Conservation (phyloP, 2,888 invertebrate species). For the Agrochola lota region DNA sequence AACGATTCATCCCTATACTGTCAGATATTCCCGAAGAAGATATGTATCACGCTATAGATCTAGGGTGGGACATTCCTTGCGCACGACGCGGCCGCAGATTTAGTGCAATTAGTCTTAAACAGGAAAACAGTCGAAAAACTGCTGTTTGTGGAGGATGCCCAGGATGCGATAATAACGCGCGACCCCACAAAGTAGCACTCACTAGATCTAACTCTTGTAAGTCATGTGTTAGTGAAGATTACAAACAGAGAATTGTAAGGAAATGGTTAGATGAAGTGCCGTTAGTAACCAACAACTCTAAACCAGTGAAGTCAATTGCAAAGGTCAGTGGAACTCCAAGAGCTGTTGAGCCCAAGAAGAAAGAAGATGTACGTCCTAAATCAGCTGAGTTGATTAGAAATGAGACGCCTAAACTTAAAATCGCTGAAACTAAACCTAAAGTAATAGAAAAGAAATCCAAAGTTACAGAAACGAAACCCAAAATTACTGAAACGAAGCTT, state of each 20-base stretch:
- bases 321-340: slow-evolving; percentile 86
- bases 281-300: slow-evolving; percentile 71
- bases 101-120: slow-evolving; percentile 91
- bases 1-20: slow-evolving; percentile 94
- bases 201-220: slow-evolving; percentile 89
- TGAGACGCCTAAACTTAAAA: slow-evolving; percentile 59
- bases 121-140: slow-evolving; percentile 91
- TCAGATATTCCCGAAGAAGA: slow-evolving; percentile 96
- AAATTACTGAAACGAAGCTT: slow-evolving; percentile 48
- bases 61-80: slow-evolving; percentile 88
- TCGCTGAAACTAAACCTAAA: slow-evolving; percentile 60
- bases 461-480: slow-evolving; percentile 59
- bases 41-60: slow-evolving; percentile 85
- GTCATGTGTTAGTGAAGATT: slow-evolving; percentile 91
- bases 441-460: slow-evolving; percentile 50
- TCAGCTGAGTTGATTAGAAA: slow-evolving; percentile 68
- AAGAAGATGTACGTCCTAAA: slow-evolving; percentile 68
- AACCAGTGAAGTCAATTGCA: slow-evolving; percentile 81
- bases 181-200: slow-evolving; percentile 78
- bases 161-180: slow-evolving; percentile 89
- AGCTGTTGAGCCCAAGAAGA: slow-evolving; percentile 77
- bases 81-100: slow-evolving; percentile 88
- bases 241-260: slow-evolving; percentile 94
- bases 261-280: slow-evolving; percentile 95
- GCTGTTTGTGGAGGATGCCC: slow-evolving; percentile 92